Conservation (phyloP, 2,113 vertebrate genomes). For the Cryptoleucopteryx plumbea region DNA sequence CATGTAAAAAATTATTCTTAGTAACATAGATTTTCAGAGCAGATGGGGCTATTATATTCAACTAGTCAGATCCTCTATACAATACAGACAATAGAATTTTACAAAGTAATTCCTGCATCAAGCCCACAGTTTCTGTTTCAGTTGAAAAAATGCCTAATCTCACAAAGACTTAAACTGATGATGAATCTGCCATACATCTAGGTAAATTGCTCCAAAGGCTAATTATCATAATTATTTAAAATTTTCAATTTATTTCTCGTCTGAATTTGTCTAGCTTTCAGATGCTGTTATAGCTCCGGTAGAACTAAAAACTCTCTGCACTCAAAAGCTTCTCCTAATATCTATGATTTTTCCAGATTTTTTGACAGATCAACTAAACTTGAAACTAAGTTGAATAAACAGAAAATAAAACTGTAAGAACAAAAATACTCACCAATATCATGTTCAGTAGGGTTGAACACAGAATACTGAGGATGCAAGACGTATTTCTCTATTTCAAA, state of each 20-base stretch:
- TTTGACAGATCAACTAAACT: not conserved
- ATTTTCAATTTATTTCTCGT: conserved; percentile 43
- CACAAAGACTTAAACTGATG: conserved; percentile 30
- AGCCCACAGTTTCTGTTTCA: conserved; percentile 44
- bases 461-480: conserved; percentile 79
- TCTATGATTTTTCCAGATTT: not conserved
- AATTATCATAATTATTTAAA: conserved; percentile 55
- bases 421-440: conserved; percentile 85
- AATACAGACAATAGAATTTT: conserved; percentile 46
- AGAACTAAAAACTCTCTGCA: not conserved
- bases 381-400: not conserved
- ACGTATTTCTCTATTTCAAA: conserved; percentile 85
- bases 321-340: not conserved
- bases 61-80: conserved; percentile 29
- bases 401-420: not conserved
- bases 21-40: not conserved
- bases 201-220: conserved; percentile 12
- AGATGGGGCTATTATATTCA: conserved; percentile 47
- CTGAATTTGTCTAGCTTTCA: conserved; percentile 41
- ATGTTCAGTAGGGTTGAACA: conserved; percentile 83
- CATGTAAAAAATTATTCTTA: conserved; percentile 5
- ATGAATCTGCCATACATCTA: conserved; percentile 30
- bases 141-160: conserved; percentile 30
- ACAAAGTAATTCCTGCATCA: conserved; percentile 39
- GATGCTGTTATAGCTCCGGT: not conserved